Evolutionary conservation across 2,888 invertebrate species (phyloP), one percentile per base, ranked within the genome.

Genomic region (Bugulina stolonifera): DNA sequence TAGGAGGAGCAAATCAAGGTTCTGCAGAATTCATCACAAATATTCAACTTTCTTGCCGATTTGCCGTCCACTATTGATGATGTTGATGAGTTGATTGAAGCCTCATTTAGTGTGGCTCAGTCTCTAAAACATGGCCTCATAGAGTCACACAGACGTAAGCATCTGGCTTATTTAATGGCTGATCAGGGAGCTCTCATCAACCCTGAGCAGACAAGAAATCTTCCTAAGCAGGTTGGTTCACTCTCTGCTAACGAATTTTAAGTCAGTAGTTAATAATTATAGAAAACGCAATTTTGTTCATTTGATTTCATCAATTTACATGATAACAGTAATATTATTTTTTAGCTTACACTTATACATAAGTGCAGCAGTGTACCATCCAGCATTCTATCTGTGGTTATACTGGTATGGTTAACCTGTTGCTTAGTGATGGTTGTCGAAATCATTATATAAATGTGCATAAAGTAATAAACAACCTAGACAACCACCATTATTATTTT

Each of bases 11-110:
- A 64, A 32, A 10, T 64, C 5, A 5, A 32, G 77, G 89, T 90
- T 76, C 87, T 94, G 77, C 94, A 95, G 79, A 96, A 96, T 85
- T 96, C 97, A 0, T 97, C 97, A 18, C 94, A 96, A 86, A 95
- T 99, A 80, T 99, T 99, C 84, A 98, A 97, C 85, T 93, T 94
- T 1, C 87, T 99, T 1, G 96, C 96, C 25, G 94, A 96, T 83
- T 93, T 97, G 81, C 98, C 98, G 55, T 93, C 94, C 1, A 82
- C 83, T 85, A 91, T 96, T 74, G 92, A 94, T 80, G 94, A 95
- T 86, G 93, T 95, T 71, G 93, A 93, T 79, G 88, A 91, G 75
- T 87, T 96, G 35, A 90, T 95, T 77, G 89, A 91, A 83, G 91
- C 91, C 78, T 86, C 54, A 14, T 10, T 29, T n/a, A 70, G 70